Evolutionary conservation across 2,797 vertebrate genomes (phyloP).

Genomic region (Sebastes oblongus): DNA sequence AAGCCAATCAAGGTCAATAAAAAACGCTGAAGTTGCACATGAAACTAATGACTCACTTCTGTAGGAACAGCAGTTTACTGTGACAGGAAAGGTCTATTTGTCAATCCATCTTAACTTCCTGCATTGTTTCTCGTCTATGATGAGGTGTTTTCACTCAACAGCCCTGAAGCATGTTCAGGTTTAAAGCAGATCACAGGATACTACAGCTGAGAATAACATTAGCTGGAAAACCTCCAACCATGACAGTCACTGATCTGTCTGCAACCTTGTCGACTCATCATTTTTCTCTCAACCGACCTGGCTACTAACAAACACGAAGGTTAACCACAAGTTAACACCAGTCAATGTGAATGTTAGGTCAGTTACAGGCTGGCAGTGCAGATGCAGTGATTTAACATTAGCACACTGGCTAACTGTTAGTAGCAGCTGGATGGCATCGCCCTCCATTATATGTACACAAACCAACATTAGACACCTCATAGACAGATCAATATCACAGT

Average conservation of each 20-base stretch:
- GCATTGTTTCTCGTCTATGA: not conserved
- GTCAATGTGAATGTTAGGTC: conserved; percentile 13
- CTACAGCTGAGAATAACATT: conserved; percentile 6
- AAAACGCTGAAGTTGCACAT: not conserved
- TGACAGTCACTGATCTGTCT: not conserved
- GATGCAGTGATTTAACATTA: conserved; percentile 75
- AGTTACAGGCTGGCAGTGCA: conserved; percentile 16
- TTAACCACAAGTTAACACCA: not conserved
- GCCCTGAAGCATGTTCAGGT: not conserved
- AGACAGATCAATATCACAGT: not conserved
- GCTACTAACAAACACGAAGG: not conserved
- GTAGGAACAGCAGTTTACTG: not conserved
- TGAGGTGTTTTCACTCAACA: not conserved
- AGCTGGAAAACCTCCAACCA: not conserved
- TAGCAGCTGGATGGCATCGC: not conserved
- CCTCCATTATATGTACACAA: not conserved
- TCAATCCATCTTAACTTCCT: conserved; percentile 30
- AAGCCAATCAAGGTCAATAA: not conserved
- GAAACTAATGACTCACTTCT: no score
- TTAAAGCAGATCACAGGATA: not conserved
- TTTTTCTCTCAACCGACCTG: not conserved
- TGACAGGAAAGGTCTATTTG: not conserved
- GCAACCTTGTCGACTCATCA: not conserved
- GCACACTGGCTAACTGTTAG: conserved; percentile 47
- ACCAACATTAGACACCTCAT: not conserved